Evolutionary conservation across 2,797 vertebrate species (phyloP).

Genomic region (Crenuchus spilurus): DNA sequence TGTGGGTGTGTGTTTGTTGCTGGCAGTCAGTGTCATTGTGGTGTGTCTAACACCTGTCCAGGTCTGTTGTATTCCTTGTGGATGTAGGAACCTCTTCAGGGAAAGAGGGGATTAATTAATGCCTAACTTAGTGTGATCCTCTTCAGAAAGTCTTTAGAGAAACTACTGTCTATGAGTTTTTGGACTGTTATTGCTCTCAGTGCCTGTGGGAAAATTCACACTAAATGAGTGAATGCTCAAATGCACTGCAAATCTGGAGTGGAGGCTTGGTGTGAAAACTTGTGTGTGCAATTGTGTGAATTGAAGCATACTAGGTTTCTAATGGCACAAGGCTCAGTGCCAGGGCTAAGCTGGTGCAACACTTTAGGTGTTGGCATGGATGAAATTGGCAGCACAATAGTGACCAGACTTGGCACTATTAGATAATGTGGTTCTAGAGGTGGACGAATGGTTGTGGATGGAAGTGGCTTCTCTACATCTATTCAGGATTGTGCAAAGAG

Average conservation of each 20-base stretch:
- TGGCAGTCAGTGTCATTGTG: slow-evolving; percentile 28
- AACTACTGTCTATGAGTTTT: slow-evolving; percentile 15
- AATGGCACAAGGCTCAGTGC: slow-evolving; percentile 33
- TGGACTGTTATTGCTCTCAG: too few species aligned
- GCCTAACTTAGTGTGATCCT: slow-evolving; percentile 6
- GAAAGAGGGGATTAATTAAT: slow-evolving; percentile 23
- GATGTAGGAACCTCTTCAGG: slow-evolving; percentile 6
- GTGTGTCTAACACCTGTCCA: slow-evolving; percentile 28
- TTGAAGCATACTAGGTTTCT: slow-evolving; percentile 42
- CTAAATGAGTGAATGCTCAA: slow-evolving; percentile 26
- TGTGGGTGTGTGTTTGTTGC: slow-evolving; percentile 13
- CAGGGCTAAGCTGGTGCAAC: slow-evolving; percentile 43
- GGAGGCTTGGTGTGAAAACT: slow-evolving; percentile 46
- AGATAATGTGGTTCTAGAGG: slow-evolving; percentile 21
- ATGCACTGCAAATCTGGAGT: slow-evolving; percentile 36
- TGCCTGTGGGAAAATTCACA: slow-evolving; percentile 29
- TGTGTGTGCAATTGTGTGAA: slow-evolving; percentile 51
- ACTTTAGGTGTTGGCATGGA: slow-evolving; percentile 45
- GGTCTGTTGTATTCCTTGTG: not conserved
- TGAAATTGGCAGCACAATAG: slow-evolving; percentile 42
- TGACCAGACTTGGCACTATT: slow-evolving; percentile 34
- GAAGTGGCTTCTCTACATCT: slow-evolving; percentile 1
- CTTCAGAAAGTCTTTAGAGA: slow-evolving; percentile 10
- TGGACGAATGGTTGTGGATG: slow-evolving; percentile 5
- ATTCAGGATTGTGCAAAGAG: not conserved